Conservation (phyloP, 2,797 vertebrate genomes). For the Poecile montanus region DNA sequence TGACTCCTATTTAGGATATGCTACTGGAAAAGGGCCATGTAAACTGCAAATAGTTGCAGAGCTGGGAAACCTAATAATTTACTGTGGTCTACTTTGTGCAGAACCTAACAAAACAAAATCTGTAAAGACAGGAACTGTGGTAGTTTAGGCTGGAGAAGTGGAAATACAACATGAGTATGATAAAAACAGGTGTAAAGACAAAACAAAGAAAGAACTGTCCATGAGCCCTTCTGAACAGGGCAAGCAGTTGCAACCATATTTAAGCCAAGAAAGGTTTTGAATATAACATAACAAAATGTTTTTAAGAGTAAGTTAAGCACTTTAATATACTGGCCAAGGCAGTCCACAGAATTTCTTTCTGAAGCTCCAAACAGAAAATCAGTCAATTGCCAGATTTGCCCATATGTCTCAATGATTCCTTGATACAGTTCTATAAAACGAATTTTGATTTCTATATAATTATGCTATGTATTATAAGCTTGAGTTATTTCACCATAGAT, state of each 20-base stretch:
- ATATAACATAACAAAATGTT: neutral
- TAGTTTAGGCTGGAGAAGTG: neutral
- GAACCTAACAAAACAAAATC: neutral
- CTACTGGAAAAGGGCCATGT: neutral
- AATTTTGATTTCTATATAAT: neutral
- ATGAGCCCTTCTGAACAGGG: neutral
- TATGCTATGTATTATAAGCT: neutral
- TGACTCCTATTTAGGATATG: neutral
- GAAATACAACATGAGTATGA: neutral
- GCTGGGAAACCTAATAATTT: neutral
- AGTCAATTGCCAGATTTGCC: neutral
- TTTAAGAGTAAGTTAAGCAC: neutral
- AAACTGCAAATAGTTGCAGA: neutral
- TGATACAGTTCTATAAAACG: neutral
- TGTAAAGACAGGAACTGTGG: neutral
- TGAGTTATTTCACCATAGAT: neutral
- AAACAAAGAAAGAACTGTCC: neutral
- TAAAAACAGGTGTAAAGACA: neutral
- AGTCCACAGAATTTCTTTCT: neutral
- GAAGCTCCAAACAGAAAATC: neutral
- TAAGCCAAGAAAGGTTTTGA: neutral
- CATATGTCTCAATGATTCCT: neutral
- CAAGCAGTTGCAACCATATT: neutral
- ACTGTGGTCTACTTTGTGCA: neutral
- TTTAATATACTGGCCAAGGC: neutral